These are phyloP conservation scores for Eupelmus urozonus DNA, from an alignment of 2,888 invertebrate genomes.

Conservation along the genomic window DNA sequence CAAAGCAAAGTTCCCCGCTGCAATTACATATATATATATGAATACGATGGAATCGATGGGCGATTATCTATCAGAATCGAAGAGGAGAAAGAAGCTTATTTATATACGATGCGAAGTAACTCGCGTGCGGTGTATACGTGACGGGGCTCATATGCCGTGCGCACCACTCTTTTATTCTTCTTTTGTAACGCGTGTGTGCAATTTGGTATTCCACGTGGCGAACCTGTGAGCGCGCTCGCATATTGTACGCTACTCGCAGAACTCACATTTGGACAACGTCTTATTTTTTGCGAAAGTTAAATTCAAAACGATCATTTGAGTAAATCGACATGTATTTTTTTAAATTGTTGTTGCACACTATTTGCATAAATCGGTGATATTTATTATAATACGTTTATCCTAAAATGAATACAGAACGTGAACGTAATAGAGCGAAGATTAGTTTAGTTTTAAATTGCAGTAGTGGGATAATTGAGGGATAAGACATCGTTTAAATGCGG, in stretches of 20 bases:
- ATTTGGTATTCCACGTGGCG: slow-evolving; percentile 33
- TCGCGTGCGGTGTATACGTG: not conserved
- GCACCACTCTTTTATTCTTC: slow-evolving; percentile 12
- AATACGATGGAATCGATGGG: not conserved
- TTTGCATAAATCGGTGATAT: no score
- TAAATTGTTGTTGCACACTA: no score
- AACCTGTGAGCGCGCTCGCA: not conserved
- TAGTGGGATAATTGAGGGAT: no score
- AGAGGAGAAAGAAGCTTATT: slow-evolving; percentile 35
- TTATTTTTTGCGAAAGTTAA: slow-evolving; percentile 6
- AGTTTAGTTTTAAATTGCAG: no score
- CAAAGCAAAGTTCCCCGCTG: not conserved
- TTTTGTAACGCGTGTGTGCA: slow-evolving; percentile 33
- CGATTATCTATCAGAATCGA: not conserved
- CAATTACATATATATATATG: not conserved
- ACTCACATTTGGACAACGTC: slow-evolving; percentile 6
- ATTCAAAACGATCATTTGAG: not conserved
- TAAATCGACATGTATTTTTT: no score
- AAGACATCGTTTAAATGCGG: no score
- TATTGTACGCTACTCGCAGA: not conserved
- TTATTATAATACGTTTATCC: no score
- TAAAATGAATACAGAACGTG: no score
- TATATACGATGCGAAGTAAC: slow-evolving; percentile 23
- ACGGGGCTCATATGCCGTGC: not conserved
- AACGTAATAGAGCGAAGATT: no score